phyloP scores from a whole-genome alignment of 2,797 vertebrate species.

The Pagetopsis macropterus region DNA sequence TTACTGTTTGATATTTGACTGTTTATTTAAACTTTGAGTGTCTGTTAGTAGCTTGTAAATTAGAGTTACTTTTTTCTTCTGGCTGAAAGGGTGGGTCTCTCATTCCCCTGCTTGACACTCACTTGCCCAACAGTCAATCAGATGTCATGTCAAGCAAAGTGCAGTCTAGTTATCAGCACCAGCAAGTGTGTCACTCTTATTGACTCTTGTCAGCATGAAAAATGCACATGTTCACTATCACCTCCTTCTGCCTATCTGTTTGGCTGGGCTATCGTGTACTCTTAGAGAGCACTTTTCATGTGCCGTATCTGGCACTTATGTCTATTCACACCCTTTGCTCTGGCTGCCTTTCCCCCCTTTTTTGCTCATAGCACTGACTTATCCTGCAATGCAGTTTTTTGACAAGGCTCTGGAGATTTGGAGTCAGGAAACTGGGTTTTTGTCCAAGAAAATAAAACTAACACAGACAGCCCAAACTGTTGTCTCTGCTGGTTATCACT shows the following conservation, averaged over 20 bases:
- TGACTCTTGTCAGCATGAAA: conserved; percentile 71
- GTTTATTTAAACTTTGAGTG: conserved; percentile 3
- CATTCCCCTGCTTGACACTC: conserved; percentile 29
- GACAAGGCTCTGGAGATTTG: conserved; percentile 50
- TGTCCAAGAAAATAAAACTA: conserved; percentile 40
- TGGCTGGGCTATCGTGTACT: conserved; percentile 11
- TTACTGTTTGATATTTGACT: neutral
- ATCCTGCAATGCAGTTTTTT: conserved; percentile 75
- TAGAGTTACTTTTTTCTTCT: neutral
- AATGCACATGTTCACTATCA: conserved; percentile 39
- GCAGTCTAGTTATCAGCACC: conserved; percentile 48
- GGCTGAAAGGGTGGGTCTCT: neutral
- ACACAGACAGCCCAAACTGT: conserved; percentile 30
- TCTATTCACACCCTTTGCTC: conserved; percentile 43
- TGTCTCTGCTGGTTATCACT: conserved; percentile 44
- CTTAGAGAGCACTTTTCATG: conserved; percentile 34
- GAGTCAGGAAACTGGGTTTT: conserved; percentile 44
- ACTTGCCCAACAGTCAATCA: conserved; percentile 23
- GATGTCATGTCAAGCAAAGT: conserved; percentile 46
- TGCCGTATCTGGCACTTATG: conserved; percentile 40
- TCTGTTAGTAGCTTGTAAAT: neutral
- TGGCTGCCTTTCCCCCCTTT: conserved; percentile 13
- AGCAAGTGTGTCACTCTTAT: conserved; percentile 39
- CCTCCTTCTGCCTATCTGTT: conserved; percentile 39
- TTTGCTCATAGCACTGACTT: conserved; percentile 35